Percentiles rank a stretch among this genome's conserved stretches.
These are phyloP conservation scores for Parthenolecanium corni DNA, from an alignment of 2,888 invertebrate genomes.

Conservation along the genomic window DNA sequence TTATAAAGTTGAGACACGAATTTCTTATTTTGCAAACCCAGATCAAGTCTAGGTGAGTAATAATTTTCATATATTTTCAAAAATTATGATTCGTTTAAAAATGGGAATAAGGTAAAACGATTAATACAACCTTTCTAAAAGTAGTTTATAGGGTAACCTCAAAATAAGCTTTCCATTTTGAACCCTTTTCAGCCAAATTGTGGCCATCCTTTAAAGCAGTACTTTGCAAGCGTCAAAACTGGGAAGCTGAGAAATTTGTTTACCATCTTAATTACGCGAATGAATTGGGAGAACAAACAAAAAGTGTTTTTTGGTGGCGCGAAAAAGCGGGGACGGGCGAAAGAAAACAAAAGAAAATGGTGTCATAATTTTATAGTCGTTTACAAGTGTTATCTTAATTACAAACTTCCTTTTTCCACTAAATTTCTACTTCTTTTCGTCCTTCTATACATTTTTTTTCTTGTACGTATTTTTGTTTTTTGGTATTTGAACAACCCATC, in stretches of 20 bases:
- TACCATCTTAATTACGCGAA: too few relatives aligned
- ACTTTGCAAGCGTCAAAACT: too few relatives aligned
- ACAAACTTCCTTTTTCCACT: neutral
- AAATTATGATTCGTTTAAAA: neutral
- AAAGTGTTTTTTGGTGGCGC: neutral
- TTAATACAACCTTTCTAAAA: neutral
- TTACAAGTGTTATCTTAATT: slow-evolving; percentile 21
- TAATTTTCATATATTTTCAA: neutral
- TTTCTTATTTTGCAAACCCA: neutral
- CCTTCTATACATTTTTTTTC: too few relatives aligned
- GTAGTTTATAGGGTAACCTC: too few relatives aligned
- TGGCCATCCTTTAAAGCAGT: too few relatives aligned
- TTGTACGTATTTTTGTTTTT: too few relatives aligned
- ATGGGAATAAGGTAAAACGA: neutral
- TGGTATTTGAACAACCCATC: too few relatives aligned
- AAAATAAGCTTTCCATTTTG: too few relatives aligned
- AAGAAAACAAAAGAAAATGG: slow-evolving; percentile 11
- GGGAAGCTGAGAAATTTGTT: too few relatives aligned
- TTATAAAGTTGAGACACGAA: neutral
- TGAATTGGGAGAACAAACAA: too few relatives aligned
- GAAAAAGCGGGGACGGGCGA: too few relatives aligned
- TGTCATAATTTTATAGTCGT: slow-evolving; percentile 18
- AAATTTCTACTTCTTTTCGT: neutral
- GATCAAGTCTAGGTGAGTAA: neutral
- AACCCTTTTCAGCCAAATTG: too few relatives aligned